Evolutionary conservation across 1,140 invertebrate species (phyloP), one percentile per base, ranked within the genome.

Genomic region (Spodoptera litura): DNA sequence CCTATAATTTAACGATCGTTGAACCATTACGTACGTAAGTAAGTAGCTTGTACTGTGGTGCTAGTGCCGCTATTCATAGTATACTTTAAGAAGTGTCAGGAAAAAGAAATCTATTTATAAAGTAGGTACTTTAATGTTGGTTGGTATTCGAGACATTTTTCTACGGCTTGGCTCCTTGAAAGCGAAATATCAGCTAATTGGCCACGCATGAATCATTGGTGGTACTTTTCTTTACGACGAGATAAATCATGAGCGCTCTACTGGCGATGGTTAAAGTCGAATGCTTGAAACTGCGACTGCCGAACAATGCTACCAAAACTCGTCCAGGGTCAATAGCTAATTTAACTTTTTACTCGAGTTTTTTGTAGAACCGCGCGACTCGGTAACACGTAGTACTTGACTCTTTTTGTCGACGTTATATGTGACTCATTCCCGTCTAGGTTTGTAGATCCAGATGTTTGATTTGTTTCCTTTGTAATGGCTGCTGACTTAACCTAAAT

Each of bases 281-380:
- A 38, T 64, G 64, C 20, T 51, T 62, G 15, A 31, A 31, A 70
- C 44, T 31, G 66, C 25, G 15, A 31, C 38, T 9, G 51, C 66
- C 15, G 52, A 70, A 49, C 52, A 52, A 20, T 52, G 31, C 31
- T 31, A 59, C 11, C 35, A 59, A 59, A 55, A 73, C 38, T 49
- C 59, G 44, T 59, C 70, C 81, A 82, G 70, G 78, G 79, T 81
- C 79, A 81, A 80, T 31, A 71, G 66, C 62, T 75, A 59, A 62
- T 83, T 82, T 76, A 76, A 82, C 70, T 87, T 85, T 87, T 85
- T 87, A 66, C 78, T 31, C 4, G 5, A 49, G 15, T 85, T 85
- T 83, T 82, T 79, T 73, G 53, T 53, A 51, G 31, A 20, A 11
- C 75, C 75, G 56, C 70, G 66, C 25, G 52, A 38, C 55, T 75